Evolutionary conservation across 2,888 invertebrate species (phyloP), one percentile per base, ranked within the genome.

Genomic region (Blomia tropicalis): DNA sequence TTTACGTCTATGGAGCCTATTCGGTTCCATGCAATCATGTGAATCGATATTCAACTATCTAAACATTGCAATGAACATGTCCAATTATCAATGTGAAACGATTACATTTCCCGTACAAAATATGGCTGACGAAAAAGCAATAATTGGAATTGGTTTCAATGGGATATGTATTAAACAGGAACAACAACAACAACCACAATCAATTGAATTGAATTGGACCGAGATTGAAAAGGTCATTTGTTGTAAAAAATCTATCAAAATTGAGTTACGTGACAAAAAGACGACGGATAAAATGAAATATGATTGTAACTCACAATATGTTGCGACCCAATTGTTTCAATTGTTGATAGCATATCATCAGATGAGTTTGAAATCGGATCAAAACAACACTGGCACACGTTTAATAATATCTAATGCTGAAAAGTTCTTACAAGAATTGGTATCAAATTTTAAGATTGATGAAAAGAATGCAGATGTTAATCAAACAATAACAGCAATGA

Each of bases 21-120:
- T 36, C 17, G 36, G 87, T 72, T 79, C 82, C 17, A 95, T 95
- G 0, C 89, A 91, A 0, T 74, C 87, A 63, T 72, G 89, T 83
- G 95, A 96, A 78, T 93, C 95, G 0, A 79, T 92, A 1, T 93
- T 93, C 0, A 79, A 82, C 17, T 36, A 36, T 17, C 7, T 36
- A 17, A 36, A 36, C 36, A 36, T 36, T 17, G 36, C 17, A 7
- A 36, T 36, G 7, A 36, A 36, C 36, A n/a, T n/a, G n/a, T 36
- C 36, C 17, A 17, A 36, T 11, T 36, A 17, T 17, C 36, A 36
- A 17, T 36, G 17, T 17, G 36, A 36, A 17, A 36, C 36, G 17
- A 36, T 36, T 7, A 7, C 36, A 11, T 36, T 36, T 17, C 7
- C 36, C 7, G 17, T 36, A 17, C 7, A 36, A 36, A 17, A 11